Evolutionary conservation across 2,113 vertebrate species (phyloP).

Genomic region (Spheniscus mendiculus): DNA sequence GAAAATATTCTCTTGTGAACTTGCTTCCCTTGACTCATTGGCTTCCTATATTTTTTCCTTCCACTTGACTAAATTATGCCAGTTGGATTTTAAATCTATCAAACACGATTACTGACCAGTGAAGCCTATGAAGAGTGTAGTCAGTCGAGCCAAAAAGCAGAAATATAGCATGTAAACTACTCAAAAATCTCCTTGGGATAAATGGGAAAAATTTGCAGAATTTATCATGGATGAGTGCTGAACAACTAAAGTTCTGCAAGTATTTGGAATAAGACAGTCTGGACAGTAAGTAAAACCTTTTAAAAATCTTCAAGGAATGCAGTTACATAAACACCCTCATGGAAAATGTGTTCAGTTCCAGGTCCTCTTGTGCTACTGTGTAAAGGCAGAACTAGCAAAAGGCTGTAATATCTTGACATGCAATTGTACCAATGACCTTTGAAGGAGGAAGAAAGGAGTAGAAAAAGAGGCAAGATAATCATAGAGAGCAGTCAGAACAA

Average conservation of each 20-base stretch:
- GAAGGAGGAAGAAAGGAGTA: neutral
- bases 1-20: neutral
- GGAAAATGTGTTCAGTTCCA: neutral
- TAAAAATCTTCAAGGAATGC: neutral
- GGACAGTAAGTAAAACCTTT: neutral
- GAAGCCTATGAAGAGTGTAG: neutral
- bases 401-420: neutral
- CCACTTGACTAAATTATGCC: neutral
- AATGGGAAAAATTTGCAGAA: neutral
- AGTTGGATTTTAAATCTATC: constrained; percentile 24
- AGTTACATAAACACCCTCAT: neutral
- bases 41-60: neutral
- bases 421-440: neutral
- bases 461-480: neutral
- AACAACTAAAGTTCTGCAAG: neutral
- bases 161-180: neutral
- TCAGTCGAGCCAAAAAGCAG: neutral
- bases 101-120: neutral
- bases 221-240: neutral
- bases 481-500: neutral
- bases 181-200: neutral
- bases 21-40: neutral
- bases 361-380: neutral
- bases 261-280: neutral
- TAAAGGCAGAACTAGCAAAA: neutral